Evolutionary conservation across 2,113 vertebrate species (phyloP).

Genomic region (Chaenogobius annularis): DNA sequence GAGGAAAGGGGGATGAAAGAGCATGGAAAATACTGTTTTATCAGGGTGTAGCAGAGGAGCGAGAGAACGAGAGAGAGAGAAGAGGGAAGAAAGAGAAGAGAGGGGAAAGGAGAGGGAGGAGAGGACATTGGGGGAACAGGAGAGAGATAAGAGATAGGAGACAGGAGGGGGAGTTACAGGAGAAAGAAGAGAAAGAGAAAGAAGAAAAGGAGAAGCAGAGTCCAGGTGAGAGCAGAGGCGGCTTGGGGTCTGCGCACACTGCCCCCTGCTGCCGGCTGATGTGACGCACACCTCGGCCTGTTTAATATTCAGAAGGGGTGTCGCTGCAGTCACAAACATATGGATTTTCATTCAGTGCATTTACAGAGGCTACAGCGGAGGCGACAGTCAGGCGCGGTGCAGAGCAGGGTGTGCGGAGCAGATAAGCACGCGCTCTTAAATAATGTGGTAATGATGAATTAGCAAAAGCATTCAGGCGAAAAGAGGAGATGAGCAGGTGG

Average conservation of each 20-base stretch:
- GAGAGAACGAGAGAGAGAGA: neutral
- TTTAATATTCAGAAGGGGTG: neutral
- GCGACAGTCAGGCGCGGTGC: too few relatives aligned
- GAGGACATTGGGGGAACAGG: neutral
- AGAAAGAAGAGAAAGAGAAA: neutral
- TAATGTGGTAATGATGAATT: too few relatives aligned
- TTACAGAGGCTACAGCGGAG: too few relatives aligned
- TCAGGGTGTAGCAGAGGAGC: neutral
- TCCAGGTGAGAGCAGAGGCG: too few relatives aligned
- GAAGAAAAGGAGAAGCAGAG: neutral
- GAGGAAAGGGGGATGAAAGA: neutral
- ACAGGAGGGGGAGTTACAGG: too few relatives aligned
- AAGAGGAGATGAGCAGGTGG: too few relatives aligned
- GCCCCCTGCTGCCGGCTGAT: neutral
- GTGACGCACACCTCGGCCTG: neutral
- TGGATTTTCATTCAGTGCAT: neutral
- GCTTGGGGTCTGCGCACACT: neutral
- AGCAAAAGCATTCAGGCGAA: too few relatives aligned
- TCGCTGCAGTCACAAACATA: neutral
- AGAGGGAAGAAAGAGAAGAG: neutral
- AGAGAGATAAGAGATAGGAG: neutral
- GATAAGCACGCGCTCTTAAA: neutral
- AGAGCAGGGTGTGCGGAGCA: neutral
- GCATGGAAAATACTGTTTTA: too few relatives aligned
- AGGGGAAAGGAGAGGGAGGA: neutral